Conservation (phyloP, 2,888 invertebrate genomes). For the Platypus cylindrus region DNA sequence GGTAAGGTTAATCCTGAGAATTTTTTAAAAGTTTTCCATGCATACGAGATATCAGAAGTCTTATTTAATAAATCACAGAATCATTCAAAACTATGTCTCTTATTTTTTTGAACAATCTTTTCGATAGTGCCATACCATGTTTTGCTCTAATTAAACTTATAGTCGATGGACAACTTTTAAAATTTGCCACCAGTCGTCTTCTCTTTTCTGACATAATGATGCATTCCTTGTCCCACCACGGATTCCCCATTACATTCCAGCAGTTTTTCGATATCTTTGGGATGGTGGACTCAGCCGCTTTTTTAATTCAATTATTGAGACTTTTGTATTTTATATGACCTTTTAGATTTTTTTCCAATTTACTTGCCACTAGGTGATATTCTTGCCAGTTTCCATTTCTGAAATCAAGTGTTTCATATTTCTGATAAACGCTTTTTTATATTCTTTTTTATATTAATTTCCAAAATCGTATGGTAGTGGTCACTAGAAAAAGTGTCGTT, state of each 20-base stretch:
- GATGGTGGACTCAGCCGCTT: neutral
- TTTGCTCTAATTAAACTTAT: neutral
- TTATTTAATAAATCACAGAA: conserved; percentile 6
- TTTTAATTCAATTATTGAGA: neutral
- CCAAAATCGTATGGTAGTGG: conserved; percentile 1
- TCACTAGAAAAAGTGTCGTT: neutral
- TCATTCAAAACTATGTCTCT: conserved; percentile 4
- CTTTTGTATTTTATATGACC: neutral
- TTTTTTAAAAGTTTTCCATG: conserved; percentile 6
- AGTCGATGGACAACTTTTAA: neutral
- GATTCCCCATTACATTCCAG: neutral
- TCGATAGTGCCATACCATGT: neutral
- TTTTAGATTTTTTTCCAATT: too few species aligned
- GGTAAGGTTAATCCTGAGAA: too few species aligned
- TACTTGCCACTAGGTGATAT: neutral
- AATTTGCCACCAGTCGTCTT: neutral
- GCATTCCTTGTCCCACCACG: conserved; percentile 5
- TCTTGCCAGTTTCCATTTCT: conserved; percentile 1
- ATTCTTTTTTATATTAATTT: neutral
- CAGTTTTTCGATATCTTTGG: neutral
- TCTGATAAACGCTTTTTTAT: neutral
- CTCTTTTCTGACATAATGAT: neutral
- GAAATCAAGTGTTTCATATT: conserved; percentile 1
- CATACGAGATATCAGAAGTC: conserved; percentile 4
- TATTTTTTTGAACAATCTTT: neutral